phyloP scores from a whole-genome alignment of 1,140 invertebrate species.

The Sesamia nonagrioides region DNA sequence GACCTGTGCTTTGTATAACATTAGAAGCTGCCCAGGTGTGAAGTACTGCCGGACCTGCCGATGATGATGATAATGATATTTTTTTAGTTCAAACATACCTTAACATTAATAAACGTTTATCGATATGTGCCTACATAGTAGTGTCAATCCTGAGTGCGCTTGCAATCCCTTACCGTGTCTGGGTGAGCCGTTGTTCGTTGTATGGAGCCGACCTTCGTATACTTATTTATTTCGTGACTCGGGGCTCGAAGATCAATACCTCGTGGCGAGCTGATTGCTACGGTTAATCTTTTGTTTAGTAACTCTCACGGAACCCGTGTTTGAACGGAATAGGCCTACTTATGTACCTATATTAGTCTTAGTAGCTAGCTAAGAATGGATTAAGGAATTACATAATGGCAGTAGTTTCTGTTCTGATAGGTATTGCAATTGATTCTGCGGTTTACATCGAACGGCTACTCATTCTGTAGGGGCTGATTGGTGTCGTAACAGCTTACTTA shows the following conservation, averaged over 20 bases:
- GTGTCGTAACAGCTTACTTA: not conserved
- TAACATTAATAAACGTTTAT: no score
- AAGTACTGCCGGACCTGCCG: no score
- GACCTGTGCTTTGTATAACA: no score
- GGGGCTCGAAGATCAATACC: conserved; percentile 30
- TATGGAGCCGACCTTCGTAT: not conserved
- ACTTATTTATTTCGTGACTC: not conserved
- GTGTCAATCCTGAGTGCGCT: no score
- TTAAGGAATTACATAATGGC: conserved; percentile 23
- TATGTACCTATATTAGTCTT: not conserved
- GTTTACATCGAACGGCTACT: not conserved
- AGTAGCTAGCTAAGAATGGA: not conserved
- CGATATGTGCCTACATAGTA: no score
- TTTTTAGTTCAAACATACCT: no score
- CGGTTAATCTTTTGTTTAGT: conserved; percentile 44
- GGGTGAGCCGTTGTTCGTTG: not conserved
- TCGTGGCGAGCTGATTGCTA: conserved; percentile 40
- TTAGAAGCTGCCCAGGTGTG: no score
- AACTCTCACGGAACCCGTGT: conserved; percentile 34
- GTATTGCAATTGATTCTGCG: not conserved
- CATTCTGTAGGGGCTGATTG: no score
- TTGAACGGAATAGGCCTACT: conserved; percentile 13
- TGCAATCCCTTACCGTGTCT: no score
- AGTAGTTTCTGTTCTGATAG: conserved; percentile 1
- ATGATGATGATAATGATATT: no score